phyloP scores from a whole-genome alignment of 2,797 vertebrate genomes.

The Gymnoscopelus braueri region DNA sequence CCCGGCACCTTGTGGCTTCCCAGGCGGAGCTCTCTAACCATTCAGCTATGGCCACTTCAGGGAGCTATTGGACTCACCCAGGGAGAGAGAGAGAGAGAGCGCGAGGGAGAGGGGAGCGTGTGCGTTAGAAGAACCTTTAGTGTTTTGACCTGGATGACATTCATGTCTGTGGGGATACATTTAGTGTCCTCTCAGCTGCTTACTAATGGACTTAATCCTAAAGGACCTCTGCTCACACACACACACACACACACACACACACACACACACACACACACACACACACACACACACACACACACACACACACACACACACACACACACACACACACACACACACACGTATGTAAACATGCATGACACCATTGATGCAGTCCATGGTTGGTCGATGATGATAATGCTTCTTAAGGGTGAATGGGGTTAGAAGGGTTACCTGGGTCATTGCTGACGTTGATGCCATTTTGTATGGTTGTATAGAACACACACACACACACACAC shows the following conservation, averaged over 20 bases:
- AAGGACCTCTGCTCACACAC: constrained; percentile 8
- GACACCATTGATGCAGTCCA: too few relatives aligned
- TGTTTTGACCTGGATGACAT: constrained; percentile 28
- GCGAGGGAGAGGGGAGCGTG: neutral
- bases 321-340: constrained; percentile 6
- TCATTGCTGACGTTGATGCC: too few relatives aligned
- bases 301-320: constrained; percentile 13
- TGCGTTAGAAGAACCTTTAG: constrained; percentile 2
- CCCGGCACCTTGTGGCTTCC: too few relatives aligned
- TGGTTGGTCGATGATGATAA: too few relatives aligned
- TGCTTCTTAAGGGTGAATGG: too few relatives aligned
- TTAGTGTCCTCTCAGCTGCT: constrained; percentile 28
- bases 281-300: constrained; percentile 12
- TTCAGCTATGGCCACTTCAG: neutral
- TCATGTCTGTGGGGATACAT: constrained; percentile 20
- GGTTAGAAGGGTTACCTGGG: too few relatives aligned
- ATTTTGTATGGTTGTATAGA: neutral
- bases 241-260: constrained; percentile 20
- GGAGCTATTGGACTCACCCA: too few relatives aligned
- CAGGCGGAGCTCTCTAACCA: neutral
- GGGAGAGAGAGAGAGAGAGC: neutral
- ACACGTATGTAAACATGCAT: neutral
- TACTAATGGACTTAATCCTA: constrained; percentile 35
- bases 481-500: constrained; percentile 12
- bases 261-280: neutral